Base-by-base conservation (phyloP, 2,888 invertebrate species). In the Noctuana brunneofusca region DNA sequence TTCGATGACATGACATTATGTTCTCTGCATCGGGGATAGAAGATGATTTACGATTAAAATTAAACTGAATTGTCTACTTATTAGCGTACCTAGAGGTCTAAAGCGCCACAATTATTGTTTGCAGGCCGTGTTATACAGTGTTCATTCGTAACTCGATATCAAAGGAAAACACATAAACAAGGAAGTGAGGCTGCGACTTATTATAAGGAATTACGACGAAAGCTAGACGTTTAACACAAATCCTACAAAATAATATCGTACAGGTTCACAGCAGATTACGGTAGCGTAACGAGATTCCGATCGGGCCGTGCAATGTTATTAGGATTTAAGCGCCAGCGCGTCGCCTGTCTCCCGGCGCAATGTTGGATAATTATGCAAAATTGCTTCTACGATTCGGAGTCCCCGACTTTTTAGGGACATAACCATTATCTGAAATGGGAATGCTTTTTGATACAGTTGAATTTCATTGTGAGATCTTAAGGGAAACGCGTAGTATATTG, bases 341-440 rank as follows among this genome's bases (percentile, higher is more conserved):
- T 74, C 79, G 79, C 83, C 80, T 80, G 81, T 81, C 83, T 81
- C 83, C 75, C 73, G 75, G 73, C 78, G 74, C 78, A 79, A 79
- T 79, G 80, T 78, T 76, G 78, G 81, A 84, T 89, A 90, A 91
- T 91, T 91, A 90, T 91, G 90, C 89, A 87, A 90, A 91, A 90
- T 89, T 87, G 89, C 87, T 87, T 75, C 85, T 84, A 87, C 89
- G 78, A 89, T 85, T 90, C 85, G 80, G 81, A 83, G 80, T 78
- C 86, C 87, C 86, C 81, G 81, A 85, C 81, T 89, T 89, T 89
- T 90, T 86, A 84, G 80, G 83, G 81, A 72, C 87, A 89, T 88
- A 81, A 86, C 87, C 89, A 84, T 90, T 89, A 89, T 81, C 78
- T 82, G 81, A 86, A 87, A 90, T 89, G 89, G 89, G 78, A 83